These are phyloP conservation scores for Perca fluviatilis DNA, from an alignment of 2,113 vertebrate species.

Conservation along the genomic window DNA sequence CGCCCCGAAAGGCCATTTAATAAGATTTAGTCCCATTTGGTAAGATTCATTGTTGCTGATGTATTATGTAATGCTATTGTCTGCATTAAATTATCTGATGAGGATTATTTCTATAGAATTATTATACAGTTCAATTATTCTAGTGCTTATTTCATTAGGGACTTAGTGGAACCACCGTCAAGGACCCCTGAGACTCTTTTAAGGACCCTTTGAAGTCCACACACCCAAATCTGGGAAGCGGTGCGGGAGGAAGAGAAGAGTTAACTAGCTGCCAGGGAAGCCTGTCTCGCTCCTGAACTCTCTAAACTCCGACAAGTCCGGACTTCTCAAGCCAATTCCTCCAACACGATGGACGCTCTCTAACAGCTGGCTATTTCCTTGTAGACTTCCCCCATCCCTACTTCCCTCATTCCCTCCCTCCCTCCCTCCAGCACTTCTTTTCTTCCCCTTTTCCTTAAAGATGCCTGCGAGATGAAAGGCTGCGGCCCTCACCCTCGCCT, in stretches of 20 bases:
- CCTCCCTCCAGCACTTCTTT: slow-evolving; percentile 24
- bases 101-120: slow-evolving; percentile 23
- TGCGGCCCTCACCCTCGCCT: slow-evolving; percentile 71
- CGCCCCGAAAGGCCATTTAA: not conserved
- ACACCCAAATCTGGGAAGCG: not conserved
- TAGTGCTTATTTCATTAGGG: slow-evolving; percentile 18
- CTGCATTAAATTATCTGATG: slow-evolving; percentile 17
- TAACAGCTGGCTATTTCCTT: slow-evolving; percentile 59
- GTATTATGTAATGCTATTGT: slow-evolving; percentile 24
- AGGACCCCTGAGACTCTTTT: not conserved
- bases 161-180: not conserved
- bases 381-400: not conserved
- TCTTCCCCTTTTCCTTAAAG: slow-evolving; percentile 72
- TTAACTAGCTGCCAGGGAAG: slow-evolving; percentile 41
- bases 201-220: slow-evolving; percentile 27
- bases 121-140: slow-evolving; percentile 4
- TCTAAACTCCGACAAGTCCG: slow-evolving; percentile 53
- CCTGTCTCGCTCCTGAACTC: slow-evolving; percentile 24
- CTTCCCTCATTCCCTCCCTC: not conserved
- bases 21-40: slow-evolving; percentile 34
- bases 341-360: slow-evolving; percentile 47
- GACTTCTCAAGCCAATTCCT: slow-evolving; percentile 49
- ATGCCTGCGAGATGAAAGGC: slow-evolving; percentile 85
- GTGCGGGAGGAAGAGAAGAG: not conserved
- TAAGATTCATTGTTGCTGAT: slow-evolving; percentile 16